Conservation (phyloP, 1,140 invertebrate genomes). For the Apis cerana region DNA sequence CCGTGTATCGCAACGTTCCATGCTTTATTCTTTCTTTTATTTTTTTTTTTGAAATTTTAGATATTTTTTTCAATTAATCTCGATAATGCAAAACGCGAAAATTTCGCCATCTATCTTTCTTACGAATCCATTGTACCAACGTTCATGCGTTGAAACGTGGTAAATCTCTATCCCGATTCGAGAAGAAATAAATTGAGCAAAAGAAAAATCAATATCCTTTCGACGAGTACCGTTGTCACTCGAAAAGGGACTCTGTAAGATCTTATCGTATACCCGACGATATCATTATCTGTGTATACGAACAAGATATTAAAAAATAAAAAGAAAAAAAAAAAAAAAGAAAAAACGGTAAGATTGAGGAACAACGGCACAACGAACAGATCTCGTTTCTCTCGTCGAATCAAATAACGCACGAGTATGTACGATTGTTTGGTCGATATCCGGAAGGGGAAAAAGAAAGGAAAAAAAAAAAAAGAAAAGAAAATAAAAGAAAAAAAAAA, state of each 20-base stretch:
- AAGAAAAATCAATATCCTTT: slow-evolving; percentile 17
- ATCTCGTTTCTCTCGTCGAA: slow-evolving; percentile 2
- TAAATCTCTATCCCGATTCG: not conserved
- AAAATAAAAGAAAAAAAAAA: too few species aligned
- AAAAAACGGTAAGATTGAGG: not conserved
- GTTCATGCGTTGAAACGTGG: not conserved
- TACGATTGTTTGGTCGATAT: not conserved
- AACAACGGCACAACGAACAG: slow-evolving; percentile 10
- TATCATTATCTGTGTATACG: too few species aligned
- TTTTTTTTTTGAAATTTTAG: not conserved
- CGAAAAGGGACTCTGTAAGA: too few species aligned
- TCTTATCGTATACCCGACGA: too few species aligned
- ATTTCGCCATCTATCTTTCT: not conserved
- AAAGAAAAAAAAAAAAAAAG: too few species aligned
- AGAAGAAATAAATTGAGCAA: slow-evolving; percentile 44
- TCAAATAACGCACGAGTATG: not conserved
- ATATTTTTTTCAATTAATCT: too few species aligned
- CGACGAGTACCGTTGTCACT: too few species aligned
- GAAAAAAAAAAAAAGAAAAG: too few species aligned
- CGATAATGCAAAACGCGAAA: not conserved
- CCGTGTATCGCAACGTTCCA: slow-evolving; percentile 37
- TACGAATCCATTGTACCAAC: not conserved
- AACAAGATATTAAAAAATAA: too few species aligned
- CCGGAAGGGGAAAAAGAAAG: not conserved
- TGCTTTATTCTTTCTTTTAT: not conserved